phyloP scores from a whole-genome alignment of 2,113 vertebrate genomes.

The Patagioenas fasciata region DNA sequence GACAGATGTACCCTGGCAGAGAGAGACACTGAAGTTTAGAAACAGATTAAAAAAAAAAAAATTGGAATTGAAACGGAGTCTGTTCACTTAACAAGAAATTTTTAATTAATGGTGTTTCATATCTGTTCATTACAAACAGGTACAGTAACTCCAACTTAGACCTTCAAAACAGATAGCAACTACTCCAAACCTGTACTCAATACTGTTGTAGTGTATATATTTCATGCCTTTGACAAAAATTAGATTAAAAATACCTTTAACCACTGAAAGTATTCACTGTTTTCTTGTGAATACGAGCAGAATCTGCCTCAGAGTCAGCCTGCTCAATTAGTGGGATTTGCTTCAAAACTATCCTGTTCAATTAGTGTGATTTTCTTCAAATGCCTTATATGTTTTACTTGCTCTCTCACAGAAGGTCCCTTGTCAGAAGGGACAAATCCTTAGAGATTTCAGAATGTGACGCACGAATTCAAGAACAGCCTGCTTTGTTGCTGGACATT shows the following conservation, averaged over 20 bases:
- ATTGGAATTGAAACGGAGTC: neutral
- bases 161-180: neutral
- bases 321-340: slow-evolving; percentile 31
- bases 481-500: neutral
- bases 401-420: neutral
- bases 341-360: slow-evolving; percentile 29
- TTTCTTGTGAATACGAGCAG: neutral
- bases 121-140: neutral
- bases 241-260: neutral
- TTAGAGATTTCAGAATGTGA: neutral
- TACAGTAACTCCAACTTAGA: neutral
- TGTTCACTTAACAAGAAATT: neutral
- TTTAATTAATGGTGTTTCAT: neutral
- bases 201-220: neutral
- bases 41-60: neutral
- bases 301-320: neutral
- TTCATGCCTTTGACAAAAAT: neutral
- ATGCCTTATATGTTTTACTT: neutral
- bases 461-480: slow-evolving; percentile 2
- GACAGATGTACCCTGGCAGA: neutral
- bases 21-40: neutral
- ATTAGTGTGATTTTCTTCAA: slow-evolving; percentile 36
- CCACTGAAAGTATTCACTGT: neutral
- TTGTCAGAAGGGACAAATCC: slow-evolving; percentile 5
- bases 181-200: neutral